These are phyloP conservation scores for Noctua pronuba DNA, from an alignment of 2,888 invertebrate genomes.

Conservation along the genomic window DNA sequence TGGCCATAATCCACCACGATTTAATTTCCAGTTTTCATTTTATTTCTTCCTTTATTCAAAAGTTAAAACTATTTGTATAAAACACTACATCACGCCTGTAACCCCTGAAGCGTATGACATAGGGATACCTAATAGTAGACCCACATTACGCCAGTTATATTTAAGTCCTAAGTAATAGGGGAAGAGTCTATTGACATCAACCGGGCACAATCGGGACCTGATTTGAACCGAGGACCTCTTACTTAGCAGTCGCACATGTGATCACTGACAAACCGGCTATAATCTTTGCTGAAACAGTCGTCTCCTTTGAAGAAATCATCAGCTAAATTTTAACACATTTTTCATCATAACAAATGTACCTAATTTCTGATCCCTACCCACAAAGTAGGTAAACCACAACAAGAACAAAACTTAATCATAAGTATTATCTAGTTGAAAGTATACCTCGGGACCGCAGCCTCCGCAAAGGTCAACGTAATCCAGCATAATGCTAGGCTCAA, in stretches of 20 bases:
- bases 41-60: not conserved
- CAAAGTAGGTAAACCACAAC: constrained; percentile 34
- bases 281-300: not conserved
- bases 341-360: not conserved
- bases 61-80: not conserved
- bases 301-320: not conserved
- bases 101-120: not conserved
- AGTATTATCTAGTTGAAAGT: constrained; percentile 47
- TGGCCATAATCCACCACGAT: not conserved
- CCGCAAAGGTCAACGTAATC: constrained; percentile 47
- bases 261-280: not conserved
- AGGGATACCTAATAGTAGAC: not conserved
- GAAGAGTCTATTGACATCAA: not conserved
- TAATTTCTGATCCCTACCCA: constrained; percentile 1
- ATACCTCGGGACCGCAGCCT: constrained; percentile 13
- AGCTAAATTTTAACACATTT: not conserved
- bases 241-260: not conserved
- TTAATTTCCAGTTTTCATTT: not conserved
- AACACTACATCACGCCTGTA: not conserved
- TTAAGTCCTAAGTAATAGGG: not conserved
- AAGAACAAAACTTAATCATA: constrained; percentile 48
- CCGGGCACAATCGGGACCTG: not conserved
- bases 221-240: not conserved
- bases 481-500: constrained; percentile 29
- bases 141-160: not conserved